Evolutionary conservation across 1,140 invertebrate species (phyloP), one percentile per base, ranked within the genome.

Genomic region (Apocrypta bakeri): DNA sequence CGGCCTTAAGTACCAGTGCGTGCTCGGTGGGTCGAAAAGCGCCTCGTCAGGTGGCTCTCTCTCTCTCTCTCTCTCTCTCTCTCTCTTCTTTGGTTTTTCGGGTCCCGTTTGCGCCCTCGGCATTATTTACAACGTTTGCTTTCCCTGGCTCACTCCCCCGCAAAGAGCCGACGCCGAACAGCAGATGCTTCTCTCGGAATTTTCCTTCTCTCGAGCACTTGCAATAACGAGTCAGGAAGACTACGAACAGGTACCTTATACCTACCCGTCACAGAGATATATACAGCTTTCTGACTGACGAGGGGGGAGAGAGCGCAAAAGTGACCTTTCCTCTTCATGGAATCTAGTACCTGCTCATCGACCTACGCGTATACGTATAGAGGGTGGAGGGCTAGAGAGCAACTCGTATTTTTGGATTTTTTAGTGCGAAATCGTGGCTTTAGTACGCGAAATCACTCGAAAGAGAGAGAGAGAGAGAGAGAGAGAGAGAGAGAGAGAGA

Each of bases 1-100:
- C 29, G 1, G 14, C 14, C 29, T 80, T 80, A 73, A 80, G 79
- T 79, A 73, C 79, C 79, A 73, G 69, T 73, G 68, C 69, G 79
- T 80, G 79, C 77, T 80, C 56, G 56, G 63, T 29, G 40, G 71
- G 48, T 0, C 33, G 71, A 74, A 74, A 81, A 81, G 73, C 71
- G 72, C 37, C 37, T 75, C 63, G 72, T 75, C 61, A 81, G 63
- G 56, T 81, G 40, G 69, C 33, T 0, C 24, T 37, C 24, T 11
- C 31, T 11, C 37, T 48, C 63, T 25, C 1, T 64, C 24, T 27
- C 24, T 27, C 63, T 27, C 63, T 3, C 63, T 27, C 42, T 48
- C 1, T 48, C 76, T 78, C 37, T 21, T 14, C 69, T 48, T 56
- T 72, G 25, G 11, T 66, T n/a, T 79, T 69, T 12, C 14, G 64